These are phyloP conservation scores for Trididemnum clinides DNA, from an alignment of 23 tunicate genomes.

Conservation along the genomic window DNA sequence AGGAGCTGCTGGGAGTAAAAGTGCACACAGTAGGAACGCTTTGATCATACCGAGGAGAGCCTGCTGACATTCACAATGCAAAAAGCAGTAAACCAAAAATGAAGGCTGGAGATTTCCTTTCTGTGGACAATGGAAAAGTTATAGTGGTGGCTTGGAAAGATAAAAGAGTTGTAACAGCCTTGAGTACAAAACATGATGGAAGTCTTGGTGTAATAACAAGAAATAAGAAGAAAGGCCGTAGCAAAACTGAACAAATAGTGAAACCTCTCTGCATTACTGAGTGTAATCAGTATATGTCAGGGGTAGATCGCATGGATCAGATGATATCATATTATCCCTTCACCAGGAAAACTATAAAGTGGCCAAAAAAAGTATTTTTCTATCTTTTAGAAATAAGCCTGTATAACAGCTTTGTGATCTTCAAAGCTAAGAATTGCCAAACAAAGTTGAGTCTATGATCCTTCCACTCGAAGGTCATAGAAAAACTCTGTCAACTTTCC, in stretches of 20 bases:
- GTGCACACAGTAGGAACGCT: conserved; percentile 30
- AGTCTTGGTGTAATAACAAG: not conserved
- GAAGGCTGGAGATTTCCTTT: too few relatives aligned
- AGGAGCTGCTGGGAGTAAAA: not conserved
- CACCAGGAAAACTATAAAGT: conserved; percentile 11
- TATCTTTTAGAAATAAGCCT: too few relatives aligned
- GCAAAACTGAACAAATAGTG: too few relatives aligned
- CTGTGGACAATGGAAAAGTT: too few relatives aligned
- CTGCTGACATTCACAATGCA: too few relatives aligned
- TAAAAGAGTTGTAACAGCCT: conserved; percentile 27
- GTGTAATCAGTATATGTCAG: conserved; percentile 37
- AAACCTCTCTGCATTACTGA: conserved; percentile 22
- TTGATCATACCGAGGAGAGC: conserved; percentile 27
- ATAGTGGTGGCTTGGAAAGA: conserved; percentile 23
- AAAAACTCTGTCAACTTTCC: too few relatives aligned
- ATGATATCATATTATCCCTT: conserved; percentile 24
- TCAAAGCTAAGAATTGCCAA: too few relatives aligned
- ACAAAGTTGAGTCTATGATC: too few relatives aligned
- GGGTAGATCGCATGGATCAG: conserved; percentile 29
- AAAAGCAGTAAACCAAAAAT: too few relatives aligned
- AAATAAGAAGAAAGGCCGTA: not conserved
- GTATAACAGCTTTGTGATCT: too few relatives aligned
- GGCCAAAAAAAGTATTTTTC: too few relatives aligned
- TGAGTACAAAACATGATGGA: conserved; percentile 32
- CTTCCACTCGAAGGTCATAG: too few relatives aligned